A percentile compares a stretch with the other conserved stretches of the same genome.
Conservation (phyloP, 2,888 invertebrate genomes). For the Nymphalis c-album region DNA sequence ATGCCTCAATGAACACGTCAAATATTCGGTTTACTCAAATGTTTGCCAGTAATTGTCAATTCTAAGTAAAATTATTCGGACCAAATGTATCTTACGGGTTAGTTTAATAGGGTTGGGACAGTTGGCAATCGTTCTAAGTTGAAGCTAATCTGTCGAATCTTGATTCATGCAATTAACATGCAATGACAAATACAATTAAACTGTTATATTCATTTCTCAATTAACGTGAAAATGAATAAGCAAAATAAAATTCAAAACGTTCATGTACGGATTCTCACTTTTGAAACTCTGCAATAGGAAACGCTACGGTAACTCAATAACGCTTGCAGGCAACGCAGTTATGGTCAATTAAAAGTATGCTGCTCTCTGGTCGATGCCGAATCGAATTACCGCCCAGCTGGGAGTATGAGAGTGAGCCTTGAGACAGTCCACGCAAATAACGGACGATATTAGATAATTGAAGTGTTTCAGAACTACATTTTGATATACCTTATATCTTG, state of each 20-base stretch:
- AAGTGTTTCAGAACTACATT: slow-evolving; percentile 15
- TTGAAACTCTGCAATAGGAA: slow-evolving; percentile 56
- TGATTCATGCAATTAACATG: too few species aligned
- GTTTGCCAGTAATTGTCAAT: too few species aligned
- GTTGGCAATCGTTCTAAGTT: too few species aligned
- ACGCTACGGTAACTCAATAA: slow-evolving; percentile 73
- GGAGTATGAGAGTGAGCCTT: slow-evolving; percentile 57
- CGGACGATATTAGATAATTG: slow-evolving; percentile 55
- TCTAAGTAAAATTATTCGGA: too few species aligned
- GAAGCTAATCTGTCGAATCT: too few species aligned
- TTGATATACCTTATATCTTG: not conserved
- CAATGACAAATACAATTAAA: too few species aligned
- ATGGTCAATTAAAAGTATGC: slow-evolving; percentile 80
- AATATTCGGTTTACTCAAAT: too few species aligned
- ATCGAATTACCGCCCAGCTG: slow-evolving; percentile 50
- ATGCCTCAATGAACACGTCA: too few species aligned
- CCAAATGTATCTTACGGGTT: too few species aligned
- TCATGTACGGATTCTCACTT: slow-evolving; percentile 35
- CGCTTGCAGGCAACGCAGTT: slow-evolving; percentile 78
- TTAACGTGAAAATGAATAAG: not conserved
- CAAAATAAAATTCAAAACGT: slow-evolving; percentile 3
- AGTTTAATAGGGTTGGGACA: too few species aligned
- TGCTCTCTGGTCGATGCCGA: slow-evolving; percentile 66
- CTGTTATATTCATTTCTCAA: too few species aligned
- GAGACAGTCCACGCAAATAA: slow-evolving; percentile 65